These are phyloP conservation scores for Gracilinanus agilis DNA, from an alignment of 2,113 vertebrate species.

Conservation along the genomic window DNA sequence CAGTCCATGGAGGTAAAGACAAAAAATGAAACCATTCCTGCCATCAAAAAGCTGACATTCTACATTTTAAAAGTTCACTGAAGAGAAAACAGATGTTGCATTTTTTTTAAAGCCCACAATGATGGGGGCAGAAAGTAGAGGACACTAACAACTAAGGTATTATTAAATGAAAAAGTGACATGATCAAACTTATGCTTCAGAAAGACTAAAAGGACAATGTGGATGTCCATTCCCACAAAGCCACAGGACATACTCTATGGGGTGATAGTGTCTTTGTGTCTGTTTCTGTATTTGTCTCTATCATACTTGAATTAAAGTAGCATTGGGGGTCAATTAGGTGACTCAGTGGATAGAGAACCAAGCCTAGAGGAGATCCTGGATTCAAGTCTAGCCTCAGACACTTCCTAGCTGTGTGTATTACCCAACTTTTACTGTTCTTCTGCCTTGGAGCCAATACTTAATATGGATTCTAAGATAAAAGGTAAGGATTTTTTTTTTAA, in stretches of 20 bases:
- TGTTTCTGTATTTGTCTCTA: background rate
- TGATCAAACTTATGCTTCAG: background rate
- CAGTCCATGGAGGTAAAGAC: background rate
- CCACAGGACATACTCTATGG: background rate
- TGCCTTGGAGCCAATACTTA: too few species aligned
- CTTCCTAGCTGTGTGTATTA: too few species aligned
- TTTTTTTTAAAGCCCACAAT: background rate
- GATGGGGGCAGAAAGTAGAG: background rate
- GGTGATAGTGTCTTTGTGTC: background rate
- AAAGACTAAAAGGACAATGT: background rate
- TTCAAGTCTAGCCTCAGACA: too few species aligned
- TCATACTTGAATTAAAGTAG: background rate
- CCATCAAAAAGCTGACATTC: background rate
- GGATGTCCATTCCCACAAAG: background rate
- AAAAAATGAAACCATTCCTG: background rate
- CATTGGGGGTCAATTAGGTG: background rate
- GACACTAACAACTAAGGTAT: background rate
- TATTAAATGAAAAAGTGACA: background rate
- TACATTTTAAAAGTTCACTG: background rate
- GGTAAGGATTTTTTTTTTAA: too few species aligned
- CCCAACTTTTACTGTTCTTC: too few species aligned
- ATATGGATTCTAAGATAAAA: too few species aligned
- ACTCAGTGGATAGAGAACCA: too few species aligned
- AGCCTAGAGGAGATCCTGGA: too few species aligned
- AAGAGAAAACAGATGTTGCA: background rate